A percentile compares a stretch with the other conserved stretches of the same genome.
These are phyloP conservation scores for Tenualosa thibaudeaui DNA, from an alignment of 2,797 vertebrate genomes.

Conservation along the genomic window DNA sequence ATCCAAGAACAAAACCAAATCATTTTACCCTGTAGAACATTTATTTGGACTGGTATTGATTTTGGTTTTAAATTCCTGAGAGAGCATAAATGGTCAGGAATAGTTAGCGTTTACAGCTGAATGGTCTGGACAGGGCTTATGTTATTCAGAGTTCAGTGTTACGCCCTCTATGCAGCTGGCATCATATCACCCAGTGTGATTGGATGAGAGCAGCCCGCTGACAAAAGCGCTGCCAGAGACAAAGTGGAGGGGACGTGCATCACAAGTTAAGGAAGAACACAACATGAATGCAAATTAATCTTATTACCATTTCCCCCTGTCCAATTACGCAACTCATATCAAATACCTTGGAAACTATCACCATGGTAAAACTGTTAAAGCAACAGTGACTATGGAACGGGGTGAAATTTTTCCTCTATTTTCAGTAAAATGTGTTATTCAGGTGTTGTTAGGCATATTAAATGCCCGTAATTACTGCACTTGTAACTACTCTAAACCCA, in stretches of 20 bases:
- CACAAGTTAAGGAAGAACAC: constrained; percentile 48
- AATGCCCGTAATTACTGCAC: neutral
- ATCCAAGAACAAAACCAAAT: neutral
- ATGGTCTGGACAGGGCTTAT: neutral
- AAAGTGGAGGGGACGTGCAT: constrained; percentile 32
- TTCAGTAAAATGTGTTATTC: neutral
- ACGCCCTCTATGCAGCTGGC: neutral
- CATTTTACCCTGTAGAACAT: neutral
- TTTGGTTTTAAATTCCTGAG: neutral
- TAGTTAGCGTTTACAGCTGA: neutral
- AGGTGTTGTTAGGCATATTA: neutral
- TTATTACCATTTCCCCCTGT: constrained; percentile 58
- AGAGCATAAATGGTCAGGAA: neutral
- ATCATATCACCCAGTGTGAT: neutral
- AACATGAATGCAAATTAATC: constrained; percentile 60
- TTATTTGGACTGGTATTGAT: neutral
- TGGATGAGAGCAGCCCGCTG: neutral
- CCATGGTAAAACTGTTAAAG: constrained; percentile 71
- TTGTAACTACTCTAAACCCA: neutral
- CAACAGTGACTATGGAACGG: constrained; percentile 62
- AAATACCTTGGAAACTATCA: constrained; percentile 68
- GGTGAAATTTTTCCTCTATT: constrained; percentile 35
- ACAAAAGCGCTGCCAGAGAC: constrained; percentile 10
- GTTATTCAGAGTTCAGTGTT: neutral
- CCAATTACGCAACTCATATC: constrained; percentile 65